Base-by-base conservation (phyloP, 2,797 vertebrate genomes). In the Ctenopoma multispine region DNA sequence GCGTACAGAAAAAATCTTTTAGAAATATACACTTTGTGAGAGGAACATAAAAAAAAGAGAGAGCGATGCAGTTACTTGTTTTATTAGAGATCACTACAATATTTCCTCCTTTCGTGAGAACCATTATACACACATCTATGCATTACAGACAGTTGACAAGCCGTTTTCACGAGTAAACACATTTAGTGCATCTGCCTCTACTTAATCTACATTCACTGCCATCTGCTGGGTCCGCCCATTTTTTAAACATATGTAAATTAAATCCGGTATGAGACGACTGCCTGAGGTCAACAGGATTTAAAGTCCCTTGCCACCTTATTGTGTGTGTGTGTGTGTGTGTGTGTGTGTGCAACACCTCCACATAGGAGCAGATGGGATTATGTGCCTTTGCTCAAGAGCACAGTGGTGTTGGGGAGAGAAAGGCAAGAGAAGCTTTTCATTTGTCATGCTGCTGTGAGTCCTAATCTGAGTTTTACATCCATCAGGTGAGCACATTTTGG, bases 211-310 rank as follows among this genome's bases (percentile, higher is more conserved):
- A 75, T 58, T 66, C 54, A 61, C 11, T 27, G 4, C 18, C 9
- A n/a, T 53, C 15, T 27, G 10, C 48, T 56, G 49, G 60, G 59
- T 53, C 23, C 36, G 20, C 17, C 38, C 40, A 18, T 63, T 75
- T 59, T 62, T 63, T 51, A 57, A 78, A 59, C 44, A 65, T 48
- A 43, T 68, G 50, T 38, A 58, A 84, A 84, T 82, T 24, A 75
- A 44, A 69, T 69, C 24, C 61, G 40, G n/a, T 17, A 49, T 17
- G 41, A 64, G 69, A 58, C 24, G 69, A 58, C 29, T 54, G 24
- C 36, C 69, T 63, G 51, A 65, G 58, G 82, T 75, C 66, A 69
- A 59, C n/a, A 38, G 40, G 62, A 79, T 61, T 72, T 59, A 63
- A 62, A 64, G 44, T 53, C n/a, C n/a, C 29, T 56, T 38, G 20